Evolutionary conservation across 2,113 vertebrate genomes (phyloP).

Genomic region (Nerophis ophidion): DNA sequence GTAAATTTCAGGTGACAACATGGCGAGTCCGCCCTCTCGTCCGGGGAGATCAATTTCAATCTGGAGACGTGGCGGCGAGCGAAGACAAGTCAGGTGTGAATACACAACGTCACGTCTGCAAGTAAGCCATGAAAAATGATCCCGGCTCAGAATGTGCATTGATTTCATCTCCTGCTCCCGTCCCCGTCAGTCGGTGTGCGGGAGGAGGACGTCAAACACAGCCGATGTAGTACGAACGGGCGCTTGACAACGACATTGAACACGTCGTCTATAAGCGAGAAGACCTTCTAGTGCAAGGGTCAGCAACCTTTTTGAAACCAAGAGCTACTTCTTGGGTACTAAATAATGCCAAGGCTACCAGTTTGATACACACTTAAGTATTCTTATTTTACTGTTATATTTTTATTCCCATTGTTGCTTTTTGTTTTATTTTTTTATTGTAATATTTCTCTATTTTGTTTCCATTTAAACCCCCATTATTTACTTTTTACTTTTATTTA

Average conservation of each 20-base stretch:
- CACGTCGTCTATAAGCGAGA: conserved; percentile 46
- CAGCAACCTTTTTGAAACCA: too few species aligned
- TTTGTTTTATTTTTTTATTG: too few species aligned
- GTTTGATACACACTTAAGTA: too few species aligned
- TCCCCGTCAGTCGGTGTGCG: conserved; percentile 10
- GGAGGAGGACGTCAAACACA: conserved; percentile 5
- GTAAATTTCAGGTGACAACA: conserved; percentile 61
- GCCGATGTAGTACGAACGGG: conserved; percentile 30
- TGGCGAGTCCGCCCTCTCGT: conserved; percentile 55
- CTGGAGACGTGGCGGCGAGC: conserved; percentile 67
- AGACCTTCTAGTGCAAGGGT: conserved; percentile 38
- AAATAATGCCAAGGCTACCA: too few species aligned
- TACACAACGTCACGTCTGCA: conserved; percentile 55
- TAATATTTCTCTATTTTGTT: too few species aligned
- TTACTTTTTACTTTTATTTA: too few species aligned
- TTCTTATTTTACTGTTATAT: too few species aligned
- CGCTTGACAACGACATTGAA: conserved; percentile 56
- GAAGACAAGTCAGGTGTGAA: conserved; percentile 62
- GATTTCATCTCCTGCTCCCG: conserved; percentile 41
- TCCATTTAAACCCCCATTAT: too few species aligned
- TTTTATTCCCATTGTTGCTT: too few species aligned
- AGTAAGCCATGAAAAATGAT: conserved; percentile 60
- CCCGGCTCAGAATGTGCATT: conserved; percentile 50
- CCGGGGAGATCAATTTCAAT: conserved; percentile 72
- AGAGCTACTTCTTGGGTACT: too few species aligned